phyloP scores from a whole-genome alignment of 2,113 vertebrate species.

The Phycodurus eques region DNA sequence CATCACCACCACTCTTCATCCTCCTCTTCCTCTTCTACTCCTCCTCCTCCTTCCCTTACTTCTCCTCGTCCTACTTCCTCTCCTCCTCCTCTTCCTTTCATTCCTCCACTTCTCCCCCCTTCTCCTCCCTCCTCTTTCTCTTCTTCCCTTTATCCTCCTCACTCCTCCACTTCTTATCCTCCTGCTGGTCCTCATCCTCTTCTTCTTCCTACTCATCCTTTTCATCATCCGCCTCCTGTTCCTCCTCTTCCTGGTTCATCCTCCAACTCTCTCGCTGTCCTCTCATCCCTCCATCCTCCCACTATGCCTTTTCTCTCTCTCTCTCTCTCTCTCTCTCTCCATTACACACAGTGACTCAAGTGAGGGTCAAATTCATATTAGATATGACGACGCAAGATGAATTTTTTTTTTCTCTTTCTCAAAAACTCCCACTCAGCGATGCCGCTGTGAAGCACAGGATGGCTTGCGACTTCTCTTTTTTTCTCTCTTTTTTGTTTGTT shows the following conservation, averaged over 20 bases:
- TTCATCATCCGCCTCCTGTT: slow-evolving; percentile 16
- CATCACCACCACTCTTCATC: too few relatives aligned
- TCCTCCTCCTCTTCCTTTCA: slow-evolving; percentile 3
- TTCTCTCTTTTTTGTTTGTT: too few relatives aligned
- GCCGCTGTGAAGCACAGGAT: slow-evolving; percentile 23
- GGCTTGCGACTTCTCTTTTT: too few relatives aligned
- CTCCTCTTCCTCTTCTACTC: neutral
- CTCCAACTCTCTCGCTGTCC: slow-evolving; percentile 29
- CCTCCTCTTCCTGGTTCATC: slow-evolving; percentile 27
- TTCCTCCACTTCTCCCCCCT: slow-evolving; percentile 17
- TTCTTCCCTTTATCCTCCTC: too few relatives aligned
- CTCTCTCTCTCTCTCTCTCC: neutral
- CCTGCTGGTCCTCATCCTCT: neutral
- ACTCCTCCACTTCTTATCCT: neutral
- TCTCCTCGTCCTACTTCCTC: neutral
- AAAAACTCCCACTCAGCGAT: slow-evolving; percentile 60
- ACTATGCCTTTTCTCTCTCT: neutral
- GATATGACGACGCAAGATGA: neutral
- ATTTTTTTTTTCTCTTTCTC: neutral
- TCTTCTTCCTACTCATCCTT: neutral
- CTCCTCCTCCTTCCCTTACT: slow-evolving; percentile 23
- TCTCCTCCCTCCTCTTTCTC: slow-evolving; percentile 10
- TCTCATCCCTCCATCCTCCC: slow-evolving; percentile 21
- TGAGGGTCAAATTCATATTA: slow-evolving; percentile 3
- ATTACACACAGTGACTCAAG: neutral